Evolutionary conservation across 2,113 vertebrate genomes (phyloP).

Genomic region (Elanoides forficatus): DNA sequence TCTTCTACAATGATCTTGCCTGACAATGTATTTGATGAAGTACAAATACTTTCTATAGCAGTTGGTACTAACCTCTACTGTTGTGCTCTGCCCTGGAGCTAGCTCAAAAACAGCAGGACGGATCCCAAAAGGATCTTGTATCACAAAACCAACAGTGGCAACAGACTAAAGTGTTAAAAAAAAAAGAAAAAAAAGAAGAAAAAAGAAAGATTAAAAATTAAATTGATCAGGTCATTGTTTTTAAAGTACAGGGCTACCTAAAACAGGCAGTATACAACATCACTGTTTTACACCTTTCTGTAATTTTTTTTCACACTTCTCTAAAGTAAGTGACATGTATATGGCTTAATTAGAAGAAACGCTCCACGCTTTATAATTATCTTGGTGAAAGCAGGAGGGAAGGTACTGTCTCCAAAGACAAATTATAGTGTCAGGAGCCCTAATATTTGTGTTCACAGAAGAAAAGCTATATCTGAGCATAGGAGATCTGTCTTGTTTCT

Average conservation of each 20-base stretch:
- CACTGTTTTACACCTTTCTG: background rate
- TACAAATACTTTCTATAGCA: background rate
- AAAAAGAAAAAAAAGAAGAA: background rate
- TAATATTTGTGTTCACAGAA: background rate
- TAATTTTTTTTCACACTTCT: background rate
- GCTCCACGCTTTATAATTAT: background rate
- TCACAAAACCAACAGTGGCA: slow-evolving; percentile 69
- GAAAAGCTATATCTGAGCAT: background rate
- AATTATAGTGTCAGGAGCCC: background rate
- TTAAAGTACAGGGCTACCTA: background rate
- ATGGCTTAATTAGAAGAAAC: background rate
- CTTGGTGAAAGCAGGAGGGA: background rate
- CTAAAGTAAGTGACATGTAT: background rate
- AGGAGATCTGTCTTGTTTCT: background rate
- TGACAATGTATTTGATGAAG: background rate
- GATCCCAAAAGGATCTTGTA: slow-evolving; percentile 85
- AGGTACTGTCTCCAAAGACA: background rate
- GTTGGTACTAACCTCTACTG: slow-evolving; percentile 80
- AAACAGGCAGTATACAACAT: background rate
- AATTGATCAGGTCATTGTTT: background rate
- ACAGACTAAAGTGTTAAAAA: slow-evolving; percentile 65
- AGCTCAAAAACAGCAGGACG: slow-evolving; percentile 82
- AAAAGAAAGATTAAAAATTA: background rate
- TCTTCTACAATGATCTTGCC: background rate
- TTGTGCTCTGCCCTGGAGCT: slow-evolving; percentile 73